Conservation (phyloP, 2,888 invertebrate genomes). For the Xylota segnis region DNA sequence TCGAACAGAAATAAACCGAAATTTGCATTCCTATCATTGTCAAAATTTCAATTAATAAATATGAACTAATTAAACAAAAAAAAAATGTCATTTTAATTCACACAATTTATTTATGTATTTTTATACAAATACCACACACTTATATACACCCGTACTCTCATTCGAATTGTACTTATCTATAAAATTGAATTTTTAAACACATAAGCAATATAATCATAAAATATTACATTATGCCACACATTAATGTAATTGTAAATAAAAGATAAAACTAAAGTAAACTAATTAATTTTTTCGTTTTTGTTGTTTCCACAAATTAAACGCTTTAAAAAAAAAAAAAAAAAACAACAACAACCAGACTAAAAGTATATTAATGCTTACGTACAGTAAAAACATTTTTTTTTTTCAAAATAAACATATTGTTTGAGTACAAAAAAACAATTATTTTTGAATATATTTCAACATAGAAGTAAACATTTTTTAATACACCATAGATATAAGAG, state of each 20-base stretch:
- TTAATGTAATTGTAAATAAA: constrained; percentile 73
- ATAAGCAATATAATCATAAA: constrained; percentile 54
- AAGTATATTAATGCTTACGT: constrained; percentile 66
- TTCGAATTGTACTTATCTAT: constrained; percentile 64
- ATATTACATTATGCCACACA: constrained; percentile 56
- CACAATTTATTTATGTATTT: constrained; percentile 76
- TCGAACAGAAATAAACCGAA: constrained; percentile 51
- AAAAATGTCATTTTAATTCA: constrained; percentile 76
- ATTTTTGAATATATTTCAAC: constrained; percentile 61
- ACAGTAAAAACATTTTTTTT: constrained; percentile 62
- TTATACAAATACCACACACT: constrained; percentile 65
- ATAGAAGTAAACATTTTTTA: constrained; percentile 64
- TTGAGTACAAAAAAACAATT: constrained; percentile 59
- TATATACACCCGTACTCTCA: constrained; percentile 75
- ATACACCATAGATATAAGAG: constrained; percentile 65
- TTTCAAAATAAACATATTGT: constrained; percentile 59
- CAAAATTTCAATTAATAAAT: constrained; percentile 75
- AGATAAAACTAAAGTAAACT: constrained; percentile 50
- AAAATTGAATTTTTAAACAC: constrained; percentile 45
- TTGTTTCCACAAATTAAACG: constrained; percentile 48
- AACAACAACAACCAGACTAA: constrained; percentile 47
- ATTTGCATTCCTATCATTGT: constrained; percentile 78
- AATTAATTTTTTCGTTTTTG: constrained; percentile 35
- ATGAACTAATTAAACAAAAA: constrained; percentile 62
- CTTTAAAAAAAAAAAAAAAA: constrained; percentile 41